Conservation (phyloP, 2,113 vertebrate species). For the Ameiurus melas region DNA sequence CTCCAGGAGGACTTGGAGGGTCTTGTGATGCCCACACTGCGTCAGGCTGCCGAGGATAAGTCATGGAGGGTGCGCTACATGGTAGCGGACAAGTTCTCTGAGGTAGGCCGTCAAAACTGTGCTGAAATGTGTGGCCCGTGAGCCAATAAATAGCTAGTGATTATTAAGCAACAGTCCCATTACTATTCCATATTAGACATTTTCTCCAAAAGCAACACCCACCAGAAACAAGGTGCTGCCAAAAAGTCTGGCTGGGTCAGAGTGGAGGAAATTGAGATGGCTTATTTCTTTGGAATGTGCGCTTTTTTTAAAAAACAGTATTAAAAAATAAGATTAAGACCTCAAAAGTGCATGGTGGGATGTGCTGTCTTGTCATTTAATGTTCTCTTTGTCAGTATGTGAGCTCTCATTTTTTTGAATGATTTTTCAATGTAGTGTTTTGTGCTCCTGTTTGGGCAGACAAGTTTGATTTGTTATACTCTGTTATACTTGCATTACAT, state of each 20-base stretch:
- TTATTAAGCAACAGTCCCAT: not conserved
- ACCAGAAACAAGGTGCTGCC: not conserved
- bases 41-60: slow-evolving; percentile 88
- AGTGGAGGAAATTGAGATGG: not conserved
- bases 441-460: not conserved
- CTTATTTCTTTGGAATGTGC: not conserved
- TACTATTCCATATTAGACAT: not conserved
- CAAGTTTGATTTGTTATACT: not conserved
- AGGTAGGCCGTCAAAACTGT: slow-evolving; percentile 66
- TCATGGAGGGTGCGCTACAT: slow-evolving; percentile 93
- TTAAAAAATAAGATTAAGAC: not conserved
- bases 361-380: not conserved
- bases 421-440: not conserved
- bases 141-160: not conserved
- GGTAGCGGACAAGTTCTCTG: slow-evolving; percentile 92
- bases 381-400: not conserved
- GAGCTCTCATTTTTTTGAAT: not conserved
- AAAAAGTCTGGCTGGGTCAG: not conserved
- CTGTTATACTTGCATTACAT: not conserved
- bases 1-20: slow-evolving; percentile 84
- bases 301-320: not conserved
- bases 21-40: slow-evolving; percentile 84
- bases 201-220: not conserved
- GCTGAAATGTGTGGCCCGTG: not conserved
- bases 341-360: not conserved